Evolutionary conservation across 2,888 invertebrate genomes (phyloP).

Genomic region (Dasypogon diadema): DNA sequence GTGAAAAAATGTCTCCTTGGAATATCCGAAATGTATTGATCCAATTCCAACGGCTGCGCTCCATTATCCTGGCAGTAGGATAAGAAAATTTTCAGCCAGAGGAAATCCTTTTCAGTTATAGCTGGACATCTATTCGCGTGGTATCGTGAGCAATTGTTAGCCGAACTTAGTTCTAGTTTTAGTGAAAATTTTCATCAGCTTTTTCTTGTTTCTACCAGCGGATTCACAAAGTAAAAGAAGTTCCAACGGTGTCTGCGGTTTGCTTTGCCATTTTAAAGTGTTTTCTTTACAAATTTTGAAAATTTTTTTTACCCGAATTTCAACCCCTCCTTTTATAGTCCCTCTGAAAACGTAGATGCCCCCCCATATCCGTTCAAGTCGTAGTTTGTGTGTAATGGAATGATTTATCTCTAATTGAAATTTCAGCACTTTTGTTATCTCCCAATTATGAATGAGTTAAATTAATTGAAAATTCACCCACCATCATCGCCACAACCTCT

Average conservation of each 20-base stretch:
- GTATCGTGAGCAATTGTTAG: conserved; percentile 21
- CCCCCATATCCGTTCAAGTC: not conserved
- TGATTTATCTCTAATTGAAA: conserved; percentile 18
- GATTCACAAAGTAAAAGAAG: conserved; percentile 12
- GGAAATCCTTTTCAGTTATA: conserved; percentile 18
- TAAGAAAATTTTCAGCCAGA: not conserved
- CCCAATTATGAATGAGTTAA: conserved; percentile 13
- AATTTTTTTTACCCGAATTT: not conserved
- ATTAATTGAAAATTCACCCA: conserved; percentile 11
- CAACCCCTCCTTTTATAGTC: not conserved
- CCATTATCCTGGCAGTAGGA: not conserved
- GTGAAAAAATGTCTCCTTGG: not conserved
- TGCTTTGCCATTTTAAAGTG: not conserved
- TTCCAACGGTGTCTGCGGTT: conserved; percentile 1
- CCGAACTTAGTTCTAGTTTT: conserved; percentile 1
- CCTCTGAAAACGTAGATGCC: conserved; percentile 1
- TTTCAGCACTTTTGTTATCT: not conserved
- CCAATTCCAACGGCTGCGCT: conserved; percentile 1
- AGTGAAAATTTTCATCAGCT: conserved; percentile 25
- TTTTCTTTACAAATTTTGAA: not conserved
- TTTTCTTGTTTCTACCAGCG: conserved; percentile 11
- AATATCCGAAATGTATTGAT: conserved; percentile 34
- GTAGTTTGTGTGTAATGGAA: not conserved
- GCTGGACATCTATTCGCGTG: conserved; percentile 2
- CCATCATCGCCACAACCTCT: not conserved